A percentile compares a stretch with the other conserved stretches of the same genome.
phyloP scores from a whole-genome alignment of 2,888 invertebrate genomes.

The Campopleginae sp. region DNA sequence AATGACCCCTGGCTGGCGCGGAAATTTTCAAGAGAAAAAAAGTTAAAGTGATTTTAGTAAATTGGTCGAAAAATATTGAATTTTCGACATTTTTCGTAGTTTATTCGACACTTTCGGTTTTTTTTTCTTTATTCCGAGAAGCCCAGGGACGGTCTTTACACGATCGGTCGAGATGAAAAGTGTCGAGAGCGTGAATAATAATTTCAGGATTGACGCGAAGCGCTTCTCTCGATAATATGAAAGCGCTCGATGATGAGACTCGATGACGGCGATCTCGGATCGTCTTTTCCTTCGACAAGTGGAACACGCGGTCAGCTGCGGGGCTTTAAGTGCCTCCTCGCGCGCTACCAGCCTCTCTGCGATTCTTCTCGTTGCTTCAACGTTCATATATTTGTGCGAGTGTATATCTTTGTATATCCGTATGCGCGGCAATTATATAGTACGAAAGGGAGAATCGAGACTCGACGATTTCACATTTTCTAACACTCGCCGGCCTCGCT shows the following conservation, averaged over 20 bases:
- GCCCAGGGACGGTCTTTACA: too few relatives aligned
- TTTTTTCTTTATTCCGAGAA: too few relatives aligned
- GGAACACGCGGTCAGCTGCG: slow-evolving; percentile 60
- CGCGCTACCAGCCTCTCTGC: slow-evolving; percentile 24
- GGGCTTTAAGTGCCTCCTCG: slow-evolving; percentile 15
- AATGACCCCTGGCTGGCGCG: too few relatives aligned
- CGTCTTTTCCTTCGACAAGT: slow-evolving; percentile 46
- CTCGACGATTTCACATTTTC: slow-evolving; percentile 68
- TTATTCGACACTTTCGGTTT: too few relatives aligned
- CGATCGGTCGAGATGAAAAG: slow-evolving; percentile 58
- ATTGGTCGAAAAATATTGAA: too few relatives aligned
- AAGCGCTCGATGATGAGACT: slow-evolving; percentile 55
- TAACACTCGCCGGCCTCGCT: slow-evolving; percentile 24
- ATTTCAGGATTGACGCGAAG: neutral
- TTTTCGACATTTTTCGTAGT: too few relatives aligned
- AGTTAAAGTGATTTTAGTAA: slow-evolving; percentile 5
- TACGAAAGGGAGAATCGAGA: slow-evolving; percentile 56
- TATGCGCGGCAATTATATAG: slow-evolving; percentile 54
- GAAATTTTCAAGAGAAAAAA: slow-evolving; percentile 21
- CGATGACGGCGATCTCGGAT: slow-evolving; percentile 27
- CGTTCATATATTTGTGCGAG: neutral
- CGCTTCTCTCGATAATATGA: slow-evolving; percentile 59
- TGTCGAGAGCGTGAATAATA: slow-evolving; percentile 42
- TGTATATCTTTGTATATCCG: neutral
- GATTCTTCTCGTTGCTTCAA: slow-evolving; percentile 42